Base-by-base conservation (phyloP, 2,888 invertebrate genomes). In the Agrilus biguttatus region DNA sequence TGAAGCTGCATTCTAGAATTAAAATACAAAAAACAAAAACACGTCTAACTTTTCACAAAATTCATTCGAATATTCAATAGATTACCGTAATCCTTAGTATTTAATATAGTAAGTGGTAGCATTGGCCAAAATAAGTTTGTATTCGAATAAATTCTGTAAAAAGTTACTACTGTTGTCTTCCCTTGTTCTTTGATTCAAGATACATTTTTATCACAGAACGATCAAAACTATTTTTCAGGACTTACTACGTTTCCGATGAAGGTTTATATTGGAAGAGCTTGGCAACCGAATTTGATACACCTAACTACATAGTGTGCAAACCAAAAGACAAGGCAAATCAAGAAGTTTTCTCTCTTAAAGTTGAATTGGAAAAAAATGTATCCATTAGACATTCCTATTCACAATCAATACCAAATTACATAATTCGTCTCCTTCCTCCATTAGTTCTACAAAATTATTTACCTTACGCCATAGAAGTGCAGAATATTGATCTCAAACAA, bases 191-290 rank as follows among this genome's bases (percentile, higher is more conserved):
- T 17, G 17, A 17, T 17, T n/a, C n/a, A n/a, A n/a, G n/a, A n/a
- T n/a, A n/a, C 8, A 5, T 34, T 34, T 34, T 34, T 34, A 34
- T 13, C n/a, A 34, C 35, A n/a, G 8, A 14, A 10, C 2, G 35
- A 14, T 35, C 12, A 14, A 35, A 37, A 28, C 5, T 28, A 46
- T 42, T 42, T 60, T 60, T 13, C 54, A 80, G 76, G 52, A 79
- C 78, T 45, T 83, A 83, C 58, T 77, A 80, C 54, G 74, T 80
- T 10, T 80, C 83, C 23, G 75, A 77, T 1, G 74, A 74, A 45
- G 80, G 82, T 2, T 75, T 87, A 36, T 86, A 83, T 80, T 88
- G 87, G 87, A 78, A 77, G 66, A 85, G 87, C 50, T 62, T 87
- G 46, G 77, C 77, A 1, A 74, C 73, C 4, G 77, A 80, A 51